Percentiles rank a stretch among this genome's conserved stretches.
Conservation (phyloP, 2,888 invertebrate genomes). For the Acleris cristana region DNA sequence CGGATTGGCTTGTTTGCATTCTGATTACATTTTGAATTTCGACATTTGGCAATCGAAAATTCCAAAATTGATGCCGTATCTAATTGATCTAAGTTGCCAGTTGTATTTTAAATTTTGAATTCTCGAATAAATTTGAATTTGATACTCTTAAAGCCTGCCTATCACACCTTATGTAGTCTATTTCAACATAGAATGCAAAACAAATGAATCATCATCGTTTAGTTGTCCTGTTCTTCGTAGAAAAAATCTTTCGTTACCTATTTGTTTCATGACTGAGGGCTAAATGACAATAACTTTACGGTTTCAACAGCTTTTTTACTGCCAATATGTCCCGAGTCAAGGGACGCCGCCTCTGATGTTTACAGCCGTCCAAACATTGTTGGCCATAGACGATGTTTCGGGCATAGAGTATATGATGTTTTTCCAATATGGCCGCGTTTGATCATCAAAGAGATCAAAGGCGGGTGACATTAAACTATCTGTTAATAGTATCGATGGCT, state of each 20-base stretch:
- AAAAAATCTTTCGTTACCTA: neutral
- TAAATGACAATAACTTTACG: slow-evolving; percentile 36
- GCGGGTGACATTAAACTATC: slow-evolving; percentile 33
- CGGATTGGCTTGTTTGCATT: slow-evolving; percentile 49
- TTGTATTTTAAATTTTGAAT: neutral
- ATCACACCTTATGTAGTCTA: no score
- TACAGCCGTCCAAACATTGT: slow-evolving; percentile 37
- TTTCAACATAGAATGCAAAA: no score
- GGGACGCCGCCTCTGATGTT: slow-evolving; percentile 35
- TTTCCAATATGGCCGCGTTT: slow-evolving; percentile 37
- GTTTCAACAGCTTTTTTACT: slow-evolving; percentile 37
- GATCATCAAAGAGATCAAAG: slow-evolving; percentile 36
- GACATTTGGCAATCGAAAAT: slow-evolving; percentile 15
- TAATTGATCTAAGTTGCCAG: slow-evolving; percentile 7
- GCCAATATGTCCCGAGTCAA: slow-evolving; percentile 33
- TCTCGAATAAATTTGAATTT: neutral
- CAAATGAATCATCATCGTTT: no score
- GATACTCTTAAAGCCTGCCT: no score
- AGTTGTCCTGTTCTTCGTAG: neutral
- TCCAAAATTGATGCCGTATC: slow-evolving; percentile 12
- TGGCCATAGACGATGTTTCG: slow-evolving; percentile 26
- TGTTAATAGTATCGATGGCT: slow-evolving; percentile 35
- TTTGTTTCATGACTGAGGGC: slow-evolving; percentile 19
- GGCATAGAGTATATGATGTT: slow-evolving; percentile 26
- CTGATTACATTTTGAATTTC: slow-evolving; percentile 37